These are phyloP conservation scores for Microplitis mediator DNA, from an alignment of 1,140 invertebrate genomes.

Conservation along the genomic window DNA sequence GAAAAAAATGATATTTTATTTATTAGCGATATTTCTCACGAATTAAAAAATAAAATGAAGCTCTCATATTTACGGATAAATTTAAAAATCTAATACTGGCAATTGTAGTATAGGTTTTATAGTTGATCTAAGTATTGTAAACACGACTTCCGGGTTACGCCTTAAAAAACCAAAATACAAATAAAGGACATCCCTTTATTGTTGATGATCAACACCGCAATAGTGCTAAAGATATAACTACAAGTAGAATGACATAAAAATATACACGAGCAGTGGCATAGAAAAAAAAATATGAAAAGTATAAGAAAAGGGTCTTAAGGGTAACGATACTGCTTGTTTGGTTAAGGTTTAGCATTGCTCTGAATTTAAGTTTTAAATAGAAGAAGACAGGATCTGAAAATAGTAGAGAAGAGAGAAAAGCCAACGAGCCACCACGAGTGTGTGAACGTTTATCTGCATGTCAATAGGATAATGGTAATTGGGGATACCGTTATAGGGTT, in stretches of 20 bases:
- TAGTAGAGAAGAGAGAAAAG: not conserved
- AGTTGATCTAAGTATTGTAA: not conserved
- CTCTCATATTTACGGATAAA: constrained; percentile 3
- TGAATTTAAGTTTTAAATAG: no score
- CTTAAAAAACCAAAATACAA: constrained; percentile 61
- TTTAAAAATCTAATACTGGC: constrained; percentile 40
- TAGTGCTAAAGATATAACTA: constrained; percentile 8
- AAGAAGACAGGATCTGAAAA: not conserved
- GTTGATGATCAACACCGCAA: constrained; percentile 27
- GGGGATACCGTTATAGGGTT: constrained; percentile 54
- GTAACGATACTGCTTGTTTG: constrained; percentile 24
- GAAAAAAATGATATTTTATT: not conserved
- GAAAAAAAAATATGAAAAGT: constrained; percentile 20
- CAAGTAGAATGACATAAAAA: not conserved
- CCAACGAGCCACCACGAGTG: constrained; percentile 17
- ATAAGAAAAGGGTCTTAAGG: not conserved
- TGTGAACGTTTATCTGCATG: constrained; percentile 51
- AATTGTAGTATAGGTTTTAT: constrained; percentile 39
- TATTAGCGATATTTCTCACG: constrained; percentile 19
- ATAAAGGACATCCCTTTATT: constrained; percentile 44
- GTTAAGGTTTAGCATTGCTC: not conserved
- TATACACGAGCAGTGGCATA: constrained; percentile 2
- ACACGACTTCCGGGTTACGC: constrained; percentile 50
- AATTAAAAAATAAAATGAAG: constrained; percentile 8
- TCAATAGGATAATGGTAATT: constrained; percentile 58